These are phyloP conservation scores for Sphaerophoria taeniata DNA, from an alignment of 2,888 invertebrate genomes.

Conservation along the genomic window DNA sequence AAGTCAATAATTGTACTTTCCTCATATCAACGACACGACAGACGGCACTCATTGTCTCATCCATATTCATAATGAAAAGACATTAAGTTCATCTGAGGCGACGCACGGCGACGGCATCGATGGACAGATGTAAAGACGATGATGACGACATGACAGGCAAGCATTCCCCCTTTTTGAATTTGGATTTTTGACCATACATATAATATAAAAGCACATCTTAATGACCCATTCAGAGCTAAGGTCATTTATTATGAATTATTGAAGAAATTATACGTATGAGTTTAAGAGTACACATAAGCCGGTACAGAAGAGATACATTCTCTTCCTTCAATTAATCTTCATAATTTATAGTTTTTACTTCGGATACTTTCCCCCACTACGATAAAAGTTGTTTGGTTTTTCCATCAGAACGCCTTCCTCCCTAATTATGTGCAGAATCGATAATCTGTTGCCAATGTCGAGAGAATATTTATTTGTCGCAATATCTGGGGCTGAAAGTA, in stretches of 20 bases:
- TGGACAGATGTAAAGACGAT: not conserved
- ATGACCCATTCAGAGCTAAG: slow-evolving; percentile 69
- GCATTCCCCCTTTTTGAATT: slow-evolving; percentile 47
- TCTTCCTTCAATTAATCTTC: slow-evolving; percentile 73
- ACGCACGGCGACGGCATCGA: not conserved
- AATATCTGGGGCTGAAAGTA: slow-evolving; percentile 34
- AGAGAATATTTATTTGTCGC: slow-evolving; percentile 58
- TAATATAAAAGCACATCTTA: slow-evolving; percentile 63
- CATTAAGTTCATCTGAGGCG: too few species aligned
- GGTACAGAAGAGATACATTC: slow-evolving; percentile 51
- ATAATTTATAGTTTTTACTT: slow-evolving; percentile 72
- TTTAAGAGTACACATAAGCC: too few species aligned
- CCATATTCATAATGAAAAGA: too few species aligned
- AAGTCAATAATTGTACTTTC: too few species aligned
- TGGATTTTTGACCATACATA: slow-evolving; percentile 25
- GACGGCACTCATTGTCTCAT: too few species aligned
- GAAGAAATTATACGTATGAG: slow-evolving; percentile 57
- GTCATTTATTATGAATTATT: slow-evolving; percentile 74
- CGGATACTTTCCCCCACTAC: slow-evolving; percentile 25
- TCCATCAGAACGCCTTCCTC: slow-evolving; percentile 70
- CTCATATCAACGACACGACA: too few species aligned
- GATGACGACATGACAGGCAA: slow-evolving; percentile 24
- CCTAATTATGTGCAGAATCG: slow-evolving; percentile 72
- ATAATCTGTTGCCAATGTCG: slow-evolving; percentile 72
- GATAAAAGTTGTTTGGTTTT: slow-evolving; percentile 54